These are phyloP conservation scores for Tetraodon nigroviridis DNA, from an alignment of 2,113 vertebrate species.

Conservation along the genomic window DNA sequence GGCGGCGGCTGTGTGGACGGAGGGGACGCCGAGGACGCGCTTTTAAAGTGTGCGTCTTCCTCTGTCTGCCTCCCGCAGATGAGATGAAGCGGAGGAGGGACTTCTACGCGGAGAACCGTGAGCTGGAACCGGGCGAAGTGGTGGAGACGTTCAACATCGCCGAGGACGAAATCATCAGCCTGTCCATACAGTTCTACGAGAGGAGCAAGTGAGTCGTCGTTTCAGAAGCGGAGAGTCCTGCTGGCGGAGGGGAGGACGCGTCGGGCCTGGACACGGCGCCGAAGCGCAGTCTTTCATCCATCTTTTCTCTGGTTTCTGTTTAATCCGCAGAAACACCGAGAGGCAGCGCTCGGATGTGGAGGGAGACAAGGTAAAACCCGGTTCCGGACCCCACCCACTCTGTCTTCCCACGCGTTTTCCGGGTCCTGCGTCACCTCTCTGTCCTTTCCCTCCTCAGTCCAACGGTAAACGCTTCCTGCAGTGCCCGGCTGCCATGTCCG, in stretches of 20 bases:
- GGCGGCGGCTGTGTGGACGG: background rate
- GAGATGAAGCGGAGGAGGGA: slow-evolving; percentile 92
- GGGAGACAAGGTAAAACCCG: slow-evolving; percentile 80
- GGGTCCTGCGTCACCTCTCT: slow-evolving; percentile 6
- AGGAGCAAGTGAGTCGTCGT: slow-evolving; percentile 76
- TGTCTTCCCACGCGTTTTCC: background rate
- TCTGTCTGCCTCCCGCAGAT: slow-evolving; percentile 67
- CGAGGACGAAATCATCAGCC: slow-evolving; percentile 88
- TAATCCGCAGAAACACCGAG: slow-evolving; percentile 74
- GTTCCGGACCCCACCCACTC: background rate
- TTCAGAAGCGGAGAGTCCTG: background rate
- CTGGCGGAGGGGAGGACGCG: background rate
- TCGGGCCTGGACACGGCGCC: background rate
- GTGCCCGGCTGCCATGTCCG: slow-evolving; percentile 90
- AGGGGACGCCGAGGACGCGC: too few relatives aligned
- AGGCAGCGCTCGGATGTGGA: slow-evolving; percentile 79
- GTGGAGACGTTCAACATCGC: slow-evolving; percentile 80
- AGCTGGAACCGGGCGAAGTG: slow-evolving; percentile 77
- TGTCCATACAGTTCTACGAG: slow-evolving; percentile 92
- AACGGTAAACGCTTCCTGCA: slow-evolving; percentile 88
- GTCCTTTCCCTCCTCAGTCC: slow-evolving; percentile 55
- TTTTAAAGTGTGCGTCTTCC: background rate
- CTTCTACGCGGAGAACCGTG: slow-evolving; percentile 83
- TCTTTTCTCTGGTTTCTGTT: background rate
- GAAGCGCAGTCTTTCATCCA: background rate